Evolutionary conservation across 2,113 vertebrate species (phyloP).

Genomic region (Burhinus bistriatus): DNA sequence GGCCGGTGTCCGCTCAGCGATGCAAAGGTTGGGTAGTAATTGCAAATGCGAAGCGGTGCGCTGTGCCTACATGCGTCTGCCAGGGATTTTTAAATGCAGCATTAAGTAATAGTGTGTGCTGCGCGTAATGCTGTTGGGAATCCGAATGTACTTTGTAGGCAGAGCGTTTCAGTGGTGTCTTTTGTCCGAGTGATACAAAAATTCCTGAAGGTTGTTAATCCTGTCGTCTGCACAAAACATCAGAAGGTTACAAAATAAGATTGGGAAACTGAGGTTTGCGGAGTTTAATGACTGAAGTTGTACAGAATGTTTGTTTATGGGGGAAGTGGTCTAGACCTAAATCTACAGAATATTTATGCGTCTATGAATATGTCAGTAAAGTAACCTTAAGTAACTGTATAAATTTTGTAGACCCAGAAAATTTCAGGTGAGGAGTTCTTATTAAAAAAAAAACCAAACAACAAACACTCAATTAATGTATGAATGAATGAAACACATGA

Average conservation of each 20-base stretch:
- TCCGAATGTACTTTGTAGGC: accelerated
- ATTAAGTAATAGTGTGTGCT: neutral
- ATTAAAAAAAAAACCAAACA: neutral
- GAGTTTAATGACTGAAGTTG: neutral
- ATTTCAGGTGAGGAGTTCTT: neutral
- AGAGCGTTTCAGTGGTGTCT: neutral
- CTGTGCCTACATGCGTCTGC: neutral
- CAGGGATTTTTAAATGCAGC: neutral
- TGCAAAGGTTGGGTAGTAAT: neutral
- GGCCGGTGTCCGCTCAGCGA: neutral
- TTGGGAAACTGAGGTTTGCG: neutral
- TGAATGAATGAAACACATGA: neutral
- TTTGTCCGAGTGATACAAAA: neutral
- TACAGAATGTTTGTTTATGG: neutral
- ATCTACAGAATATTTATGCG: neutral
- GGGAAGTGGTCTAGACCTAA: neutral
- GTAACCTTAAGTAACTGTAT: neutral
- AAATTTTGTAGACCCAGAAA: neutral
- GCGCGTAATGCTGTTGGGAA: neutral
- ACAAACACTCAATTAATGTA: neutral
- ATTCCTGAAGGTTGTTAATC: neutral
- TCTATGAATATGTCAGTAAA: neutral
- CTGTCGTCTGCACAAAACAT: neutral
- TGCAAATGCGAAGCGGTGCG: neutral
- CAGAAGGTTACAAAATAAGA: neutral